These are phyloP conservation scores for Chrysotoxum bicinctum DNA, from an alignment of 2,888 invertebrate genomes.

Conservation along the genomic window DNA sequence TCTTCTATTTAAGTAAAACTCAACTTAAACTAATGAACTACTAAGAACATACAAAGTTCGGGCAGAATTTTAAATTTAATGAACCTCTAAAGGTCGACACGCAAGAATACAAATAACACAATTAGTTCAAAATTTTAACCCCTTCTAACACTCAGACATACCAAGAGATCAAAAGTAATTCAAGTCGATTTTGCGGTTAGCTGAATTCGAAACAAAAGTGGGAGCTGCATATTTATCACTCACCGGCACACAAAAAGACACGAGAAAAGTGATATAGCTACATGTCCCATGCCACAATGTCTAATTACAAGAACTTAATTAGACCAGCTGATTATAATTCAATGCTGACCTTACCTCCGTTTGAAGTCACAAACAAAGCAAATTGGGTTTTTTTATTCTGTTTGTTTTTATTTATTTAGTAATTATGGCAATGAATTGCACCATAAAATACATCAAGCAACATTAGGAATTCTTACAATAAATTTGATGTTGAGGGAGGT, in stretches of 20 bases:
- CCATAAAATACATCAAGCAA: neutral
- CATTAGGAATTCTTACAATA: neutral
- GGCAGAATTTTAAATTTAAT: neutral
- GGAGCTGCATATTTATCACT: neutral
- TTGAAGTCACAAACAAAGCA: neutral
- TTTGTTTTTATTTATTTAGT: neutral
- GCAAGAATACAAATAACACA: neutral
- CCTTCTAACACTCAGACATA: neutral
- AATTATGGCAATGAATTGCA: neutral
- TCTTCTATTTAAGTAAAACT: too few species aligned
- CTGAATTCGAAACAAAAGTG: neutral
- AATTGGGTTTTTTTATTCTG: neutral
- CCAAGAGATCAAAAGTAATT: neutral
- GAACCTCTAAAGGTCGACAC: constrained; percentile 16
- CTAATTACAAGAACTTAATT: constrained; percentile 25
- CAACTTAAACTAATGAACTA: too few species aligned
- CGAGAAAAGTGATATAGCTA: neutral
- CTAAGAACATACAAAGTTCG: too few species aligned
- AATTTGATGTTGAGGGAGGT: neutral
- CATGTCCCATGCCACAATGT: neutral
- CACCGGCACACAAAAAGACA: neutral
- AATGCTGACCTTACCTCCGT: neutral
- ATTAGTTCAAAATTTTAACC: neutral
- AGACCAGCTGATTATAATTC: constrained; percentile 12
- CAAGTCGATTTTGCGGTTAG: neutral